These are phyloP conservation scores for Sebastes nivosus DNA, from an alignment of 2,797 vertebrate genomes.

Conservation along the genomic window DNA sequence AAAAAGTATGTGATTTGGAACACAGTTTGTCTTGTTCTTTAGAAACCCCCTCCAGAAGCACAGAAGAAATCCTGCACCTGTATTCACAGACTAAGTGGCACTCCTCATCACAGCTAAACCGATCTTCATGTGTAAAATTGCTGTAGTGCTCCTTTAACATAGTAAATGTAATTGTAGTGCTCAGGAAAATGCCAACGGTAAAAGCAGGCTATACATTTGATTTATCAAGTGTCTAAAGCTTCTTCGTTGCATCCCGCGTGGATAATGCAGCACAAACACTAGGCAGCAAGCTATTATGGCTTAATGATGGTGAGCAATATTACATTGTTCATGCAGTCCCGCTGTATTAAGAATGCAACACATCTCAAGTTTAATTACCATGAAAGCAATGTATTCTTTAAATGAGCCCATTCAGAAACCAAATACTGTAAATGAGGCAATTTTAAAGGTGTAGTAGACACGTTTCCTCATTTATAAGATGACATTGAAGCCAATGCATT, in stretches of 20 bases:
- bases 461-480: neutral
- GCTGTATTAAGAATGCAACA: neutral
- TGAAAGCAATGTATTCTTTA: neutral
- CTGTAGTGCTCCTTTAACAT: neutral
- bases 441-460: neutral
- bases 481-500: neutral
- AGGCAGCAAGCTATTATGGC: neutral
- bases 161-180: neutral
- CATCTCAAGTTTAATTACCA: neutral
- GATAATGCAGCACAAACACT: neutral
- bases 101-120: neutral
- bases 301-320: neutral
- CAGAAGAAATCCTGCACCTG: neutral
- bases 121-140: neutral
- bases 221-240: neutral
- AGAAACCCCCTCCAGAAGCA: neutral
- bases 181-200: neutral
- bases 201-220: neutral
- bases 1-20: neutral
- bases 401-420: slow-evolving; percentile 4
- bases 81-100: neutral
- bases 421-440: slow-evolving; percentile 1
- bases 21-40: neutral
- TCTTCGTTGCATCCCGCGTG: neutral
- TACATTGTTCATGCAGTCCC: neutral